These are phyloP conservation scores for Drosophila arizonae DNA, from an alignment of 1,140 invertebrate genomes.

Conservation along the genomic window DNA sequence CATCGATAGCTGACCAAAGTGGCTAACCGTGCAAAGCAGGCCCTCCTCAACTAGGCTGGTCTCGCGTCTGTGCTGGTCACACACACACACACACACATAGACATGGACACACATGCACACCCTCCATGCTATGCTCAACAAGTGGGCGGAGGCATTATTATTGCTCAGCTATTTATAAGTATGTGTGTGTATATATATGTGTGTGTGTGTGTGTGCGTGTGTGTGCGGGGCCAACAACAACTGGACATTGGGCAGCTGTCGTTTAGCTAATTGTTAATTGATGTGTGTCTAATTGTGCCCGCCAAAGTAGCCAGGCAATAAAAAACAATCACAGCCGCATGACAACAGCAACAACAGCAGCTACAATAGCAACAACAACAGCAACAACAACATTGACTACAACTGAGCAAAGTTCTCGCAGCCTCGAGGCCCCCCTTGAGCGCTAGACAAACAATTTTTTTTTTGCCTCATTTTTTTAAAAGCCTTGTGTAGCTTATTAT, in stretches of 20 bases:
- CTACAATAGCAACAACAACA: slow-evolving; percentile 5
- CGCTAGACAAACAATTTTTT: background rate
- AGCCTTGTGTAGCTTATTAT: too few relatives aligned
- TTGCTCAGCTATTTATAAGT: slow-evolving; percentile 70
- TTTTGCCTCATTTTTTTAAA: background rate
- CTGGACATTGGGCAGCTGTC: slow-evolving; percentile 64
- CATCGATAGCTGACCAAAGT: slow-evolving; percentile 73
- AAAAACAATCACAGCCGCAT: slow-evolving; percentile 46
- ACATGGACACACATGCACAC: too few relatives aligned
- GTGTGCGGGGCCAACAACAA: slow-evolving; percentile 4
- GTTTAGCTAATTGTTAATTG: slow-evolving; percentile 74
- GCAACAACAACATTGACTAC: slow-evolving; percentile 3
- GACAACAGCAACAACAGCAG: slow-evolving; percentile 6
- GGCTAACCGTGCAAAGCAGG: slow-evolving; percentile 46
- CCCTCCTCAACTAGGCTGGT: background rate
- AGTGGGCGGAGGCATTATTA: slow-evolving; percentile 40
- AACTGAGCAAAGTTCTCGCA: slow-evolving; percentile 21
- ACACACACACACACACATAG: too few relatives aligned
- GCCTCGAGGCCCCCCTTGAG: background rate
- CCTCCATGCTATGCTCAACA: background rate
- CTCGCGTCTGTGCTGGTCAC: too few relatives aligned
- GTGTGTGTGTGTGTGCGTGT: slow-evolving; percentile 5
- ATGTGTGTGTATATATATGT: slow-evolving; percentile 8
- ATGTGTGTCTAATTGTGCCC: slow-evolving; percentile 77
- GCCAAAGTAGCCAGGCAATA: slow-evolving; percentile 78